Base-by-base conservation (phyloP, 2,888 invertebrate genomes). In the Caenorhabditis zanzibari region DNA sequence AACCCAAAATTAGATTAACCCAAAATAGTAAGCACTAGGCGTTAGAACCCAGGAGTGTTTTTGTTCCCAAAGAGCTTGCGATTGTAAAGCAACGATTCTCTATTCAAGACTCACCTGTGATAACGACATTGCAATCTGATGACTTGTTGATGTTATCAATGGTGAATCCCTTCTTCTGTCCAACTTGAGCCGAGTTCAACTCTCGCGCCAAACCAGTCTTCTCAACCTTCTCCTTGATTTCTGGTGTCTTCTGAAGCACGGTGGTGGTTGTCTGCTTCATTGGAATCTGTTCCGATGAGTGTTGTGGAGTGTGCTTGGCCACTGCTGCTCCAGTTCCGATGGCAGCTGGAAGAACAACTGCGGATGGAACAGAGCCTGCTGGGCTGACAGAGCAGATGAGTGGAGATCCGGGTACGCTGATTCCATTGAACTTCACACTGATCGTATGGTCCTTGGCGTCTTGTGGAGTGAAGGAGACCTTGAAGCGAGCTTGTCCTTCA, bases 401-500 rank as follows among this genome's bases (percentile, higher is more conserved):
- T 28, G 85, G 85, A 24, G 84, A 82, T 85, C 92, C 91, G 66
- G 92, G 92, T 1, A 92, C 89, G 24, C 88, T 87, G 28, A 89
- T 81, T 41, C 95, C 95, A 89, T 95, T 95, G 92, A 95, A 96
- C 92, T 95, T 95, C 41, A 98, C 97, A 61, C 97, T 97, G 5
- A 98, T 94, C 28, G 95, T 96, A 93, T 98, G 98, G 0, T 95
- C 95, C 2, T 96, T 96, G 0, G 97, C 95, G 93, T 97, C 97
- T 41, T 96, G 96, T 0, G 98, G 98, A 92, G 97, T 97, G 94
- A 98, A 98, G 93, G 98, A 97, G 26, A 96, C 96, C 41, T 87
- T 87, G 84, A 98, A 98, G 90, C 96, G 95, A 0, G 97, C 98
- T 93, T 97, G 97, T 52, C 97, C 97, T 94, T 98, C 97, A 56